Evolutionary conservation across 2,888 invertebrate species (phyloP).

Genomic region (Plutella xylostella): DNA sequence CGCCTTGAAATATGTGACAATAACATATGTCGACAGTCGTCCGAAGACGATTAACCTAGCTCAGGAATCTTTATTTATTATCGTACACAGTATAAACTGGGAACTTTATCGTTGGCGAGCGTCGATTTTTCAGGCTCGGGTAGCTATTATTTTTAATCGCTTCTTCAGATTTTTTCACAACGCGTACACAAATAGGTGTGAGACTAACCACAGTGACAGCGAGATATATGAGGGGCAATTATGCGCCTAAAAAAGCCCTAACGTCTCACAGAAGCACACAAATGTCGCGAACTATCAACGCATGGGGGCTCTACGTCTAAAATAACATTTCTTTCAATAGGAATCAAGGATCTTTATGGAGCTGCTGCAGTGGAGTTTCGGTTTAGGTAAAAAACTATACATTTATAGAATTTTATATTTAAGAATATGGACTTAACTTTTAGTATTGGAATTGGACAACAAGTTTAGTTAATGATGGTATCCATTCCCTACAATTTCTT

Average conservation of each 20-base stretch:
- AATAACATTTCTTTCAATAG: constrained; percentile 31
- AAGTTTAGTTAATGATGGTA: too few species aligned
- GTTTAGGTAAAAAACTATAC: too few species aligned
- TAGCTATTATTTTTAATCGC: constrained; percentile 33
- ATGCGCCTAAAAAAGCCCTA: constrained; percentile 44
- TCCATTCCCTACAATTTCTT: too few species aligned
- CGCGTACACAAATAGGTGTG: constrained; percentile 1
- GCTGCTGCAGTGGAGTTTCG: too few species aligned
- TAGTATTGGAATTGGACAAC: too few species aligned
- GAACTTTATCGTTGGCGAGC: constrained; percentile 32
- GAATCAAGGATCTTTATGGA: constrained; percentile 24
- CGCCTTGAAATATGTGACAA: constrained; percentile 53
- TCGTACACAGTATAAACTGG: constrained; percentile 27
- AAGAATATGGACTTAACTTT: too few species aligned
- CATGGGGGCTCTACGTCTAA: constrained; percentile 44
- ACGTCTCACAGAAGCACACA: constrained; percentile 26
- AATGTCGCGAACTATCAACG: constrained; percentile 46
- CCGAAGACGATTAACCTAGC: constrained; percentile 36
- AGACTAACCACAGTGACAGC: constrained; percentile 13
- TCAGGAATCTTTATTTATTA: constrained; percentile 41
- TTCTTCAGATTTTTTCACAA: constrained; percentile 25
- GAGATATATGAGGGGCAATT: constrained; percentile 46
- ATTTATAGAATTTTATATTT: too few species aligned
- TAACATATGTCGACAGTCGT: constrained; percentile 40
- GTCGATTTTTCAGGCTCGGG: constrained; percentile 35